phyloP scores from a whole-genome alignment of 2,888 invertebrate genomes.

The Prenolepis imparis region DNA sequence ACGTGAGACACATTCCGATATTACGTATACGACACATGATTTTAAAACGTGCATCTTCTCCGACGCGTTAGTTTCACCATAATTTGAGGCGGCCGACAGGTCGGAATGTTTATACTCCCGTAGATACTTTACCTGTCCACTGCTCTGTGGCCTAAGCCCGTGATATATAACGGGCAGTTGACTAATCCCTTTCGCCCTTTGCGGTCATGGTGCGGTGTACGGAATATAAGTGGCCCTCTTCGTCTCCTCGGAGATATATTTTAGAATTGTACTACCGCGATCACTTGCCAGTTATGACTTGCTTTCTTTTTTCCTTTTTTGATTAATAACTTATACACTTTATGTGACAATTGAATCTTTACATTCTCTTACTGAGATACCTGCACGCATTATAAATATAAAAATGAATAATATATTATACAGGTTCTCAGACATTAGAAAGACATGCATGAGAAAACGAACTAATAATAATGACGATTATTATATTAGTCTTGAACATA shows the following conservation, averaged over 20 bases:
- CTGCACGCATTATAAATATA: slow-evolving; percentile 29
- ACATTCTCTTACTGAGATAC: slow-evolving; percentile 29
- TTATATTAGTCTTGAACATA: slow-evolving; percentile 15
- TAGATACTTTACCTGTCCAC: slow-evolving; percentile 71
- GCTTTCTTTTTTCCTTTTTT: not conserved
- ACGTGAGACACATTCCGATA: slow-evolving; percentile 38
- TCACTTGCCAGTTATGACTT: slow-evolving; percentile 43
- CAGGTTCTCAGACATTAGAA: not conserved
- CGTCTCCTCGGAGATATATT: slow-evolving; percentile 65
- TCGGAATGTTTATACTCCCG: slow-evolving; percentile 75
- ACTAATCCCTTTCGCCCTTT: slow-evolving; percentile 79
- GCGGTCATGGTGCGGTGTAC: slow-evolving; percentile 61
- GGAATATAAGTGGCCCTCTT: slow-evolving; percentile 59
- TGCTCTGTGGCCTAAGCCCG: slow-evolving; percentile 70
- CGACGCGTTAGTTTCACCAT: slow-evolving; percentile 61
- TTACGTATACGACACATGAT: slow-evolving; percentile 37
- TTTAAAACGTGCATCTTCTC: slow-evolving; percentile 29
- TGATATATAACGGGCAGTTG: slow-evolving; percentile 82
- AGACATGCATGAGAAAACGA: not conserved
- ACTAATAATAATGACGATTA: slow-evolving; percentile 27
- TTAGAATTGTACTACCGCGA: slow-evolving; percentile 62
- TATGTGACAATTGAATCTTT: slow-evolving; percentile 34
- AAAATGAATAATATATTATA: slow-evolving; percentile 42
- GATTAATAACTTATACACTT: slow-evolving; percentile 29
- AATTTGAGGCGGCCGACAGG: slow-evolving; percentile 75